Conservation (phyloP, 2,113 vertebrate genomes). For the Coryphaenoides rupestris region DNA sequence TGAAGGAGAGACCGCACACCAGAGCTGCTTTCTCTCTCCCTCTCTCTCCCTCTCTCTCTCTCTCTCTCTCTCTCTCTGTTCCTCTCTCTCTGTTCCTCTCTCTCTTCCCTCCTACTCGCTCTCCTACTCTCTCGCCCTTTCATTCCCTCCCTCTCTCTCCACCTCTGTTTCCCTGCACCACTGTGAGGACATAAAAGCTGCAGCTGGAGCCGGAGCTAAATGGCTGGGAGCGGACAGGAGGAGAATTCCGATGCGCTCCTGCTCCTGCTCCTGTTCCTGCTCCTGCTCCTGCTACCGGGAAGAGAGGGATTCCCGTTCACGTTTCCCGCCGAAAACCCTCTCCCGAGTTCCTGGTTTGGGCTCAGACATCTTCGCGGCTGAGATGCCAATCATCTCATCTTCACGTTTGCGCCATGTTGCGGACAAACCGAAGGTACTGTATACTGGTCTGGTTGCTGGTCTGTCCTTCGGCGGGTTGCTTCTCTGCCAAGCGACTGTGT, state of each 20-base stretch:
- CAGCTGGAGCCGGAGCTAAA: background rate
- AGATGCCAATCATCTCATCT: too few relatives aligned
- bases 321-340: too few relatives aligned
- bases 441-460: too few relatives aligned
- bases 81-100: background rate
- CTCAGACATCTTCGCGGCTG: too few relatives aligned
- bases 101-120: constrained; percentile 8
- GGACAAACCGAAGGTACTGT: too few relatives aligned
- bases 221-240: background rate
- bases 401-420: too few relatives aligned
- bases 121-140: constrained; percentile 55
- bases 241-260: background rate
- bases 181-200: background rate
- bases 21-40: constrained; percentile 48
- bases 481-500: too few relatives aligned
- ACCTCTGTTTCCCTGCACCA: background rate
- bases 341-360: too few relatives aligned
- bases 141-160: constrained; percentile 34
- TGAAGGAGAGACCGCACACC: constrained; percentile 60
- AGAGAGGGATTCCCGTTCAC: too few relatives aligned
- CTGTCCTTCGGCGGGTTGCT: too few relatives aligned
- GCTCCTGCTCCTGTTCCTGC: too few relatives aligned
- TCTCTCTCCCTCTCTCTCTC: constrained; percentile 30
- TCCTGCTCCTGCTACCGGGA: too few relatives aligned
- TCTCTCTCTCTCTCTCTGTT: constrained; percentile 1